Conservation (phyloP, 1,140 invertebrate species). For the Aphelenchoides fujianensis region DNA sequence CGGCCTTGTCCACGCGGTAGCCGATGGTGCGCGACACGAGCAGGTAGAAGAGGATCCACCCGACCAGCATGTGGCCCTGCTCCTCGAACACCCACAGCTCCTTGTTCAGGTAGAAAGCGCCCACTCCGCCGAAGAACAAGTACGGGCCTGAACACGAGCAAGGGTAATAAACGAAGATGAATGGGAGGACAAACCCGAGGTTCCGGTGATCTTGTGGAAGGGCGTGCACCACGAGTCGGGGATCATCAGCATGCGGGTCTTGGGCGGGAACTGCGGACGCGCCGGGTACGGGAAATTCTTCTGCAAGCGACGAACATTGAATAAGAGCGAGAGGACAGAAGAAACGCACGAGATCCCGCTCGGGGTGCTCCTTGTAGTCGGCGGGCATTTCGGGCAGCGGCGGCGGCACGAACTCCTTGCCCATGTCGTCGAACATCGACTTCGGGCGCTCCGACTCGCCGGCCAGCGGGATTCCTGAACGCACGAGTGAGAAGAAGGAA, state of each 20-base stretch:
- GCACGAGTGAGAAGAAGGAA: constrained; percentile 26
- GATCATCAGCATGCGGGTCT: constrained; percentile 54
- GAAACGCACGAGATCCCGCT: constrained; percentile 56
- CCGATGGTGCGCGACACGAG: constrained; percentile 47
- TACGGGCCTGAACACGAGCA: constrained; percentile 54
- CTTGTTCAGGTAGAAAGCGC: constrained; percentile 58
- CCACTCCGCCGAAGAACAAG: constrained; percentile 55
- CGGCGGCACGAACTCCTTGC: constrained; percentile 54
- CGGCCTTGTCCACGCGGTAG: constrained; percentile 53
- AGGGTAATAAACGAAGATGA: constrained; percentile 13
- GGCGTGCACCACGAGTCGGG: constrained; percentile 60
- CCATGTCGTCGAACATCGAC: constrained; percentile 58
- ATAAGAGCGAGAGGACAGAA: constrained; percentile 20
- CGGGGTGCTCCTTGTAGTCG: constrained; percentile 60
- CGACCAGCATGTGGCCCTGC: constrained; percentile 52
- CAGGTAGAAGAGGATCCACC: constrained; percentile 53
- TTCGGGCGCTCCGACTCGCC: constrained; percentile 55
- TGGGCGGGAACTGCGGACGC: constrained; percentile 55
- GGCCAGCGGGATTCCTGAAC: constrained; percentile 53
- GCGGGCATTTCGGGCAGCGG: constrained; percentile 55
- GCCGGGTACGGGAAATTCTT: constrained; percentile 59
- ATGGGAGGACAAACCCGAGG: constrained; percentile 42
- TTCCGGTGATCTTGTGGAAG: constrained; percentile 59
- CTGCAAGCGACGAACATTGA: constrained; percentile 37
- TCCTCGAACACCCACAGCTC: constrained; percentile 61